Base-by-base conservation (phyloP, 23 tunicate genomes). In the Trididemnum miniatum region DNA sequence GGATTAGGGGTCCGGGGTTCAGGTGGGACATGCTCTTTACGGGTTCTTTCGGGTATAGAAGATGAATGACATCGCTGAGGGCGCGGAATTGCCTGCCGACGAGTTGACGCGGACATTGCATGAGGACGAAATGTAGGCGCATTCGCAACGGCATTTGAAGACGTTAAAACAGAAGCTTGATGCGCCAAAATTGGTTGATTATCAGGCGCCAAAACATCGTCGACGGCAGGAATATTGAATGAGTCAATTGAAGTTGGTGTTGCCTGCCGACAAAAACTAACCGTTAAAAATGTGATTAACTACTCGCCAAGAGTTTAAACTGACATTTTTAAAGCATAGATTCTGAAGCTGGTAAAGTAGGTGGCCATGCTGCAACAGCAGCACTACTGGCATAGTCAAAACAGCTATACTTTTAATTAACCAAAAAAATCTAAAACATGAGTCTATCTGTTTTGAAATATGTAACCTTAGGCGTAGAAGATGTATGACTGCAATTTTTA, bases 11-110 rank as follows among this genome's bases (percentile, higher is more conserved):
- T 44, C 9, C 54, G 9, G 15, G 9, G 54, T 44, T 44, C 54
- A 15, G 54, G 12, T 7, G 9, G 54, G 15, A 15, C 54, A 9
- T 44, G 12, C 12, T 44, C 54, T 44, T 44, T 44, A 15, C 54
- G 54, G 29, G 67, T 22, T n/a, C 67, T 3, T 1, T 82, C 90
- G 20, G 90, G 90, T 1, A 79, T 27, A 34, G 90, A 86, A 35
- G 90, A 86, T 15, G 90, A 86, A 51, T 86, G 90, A 34, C 90
- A 71, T 34, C 85, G 84, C 52, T 74, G 80, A 20, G 69, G 59
- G 7, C 63, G 78, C 27, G 31, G 32, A 3, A 30, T 35, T 5
- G 23, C 51, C 9, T 9, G 54, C 2, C 59, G 76, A 15, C 32
- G 78, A 1, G 88, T 79, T 66, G 85, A 81, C 29, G 91, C 67